These are phyloP conservation scores for Perognathus longimembris DNA, from an alignment of 2,113 vertebrate species.

Conservation along the genomic window DNA sequence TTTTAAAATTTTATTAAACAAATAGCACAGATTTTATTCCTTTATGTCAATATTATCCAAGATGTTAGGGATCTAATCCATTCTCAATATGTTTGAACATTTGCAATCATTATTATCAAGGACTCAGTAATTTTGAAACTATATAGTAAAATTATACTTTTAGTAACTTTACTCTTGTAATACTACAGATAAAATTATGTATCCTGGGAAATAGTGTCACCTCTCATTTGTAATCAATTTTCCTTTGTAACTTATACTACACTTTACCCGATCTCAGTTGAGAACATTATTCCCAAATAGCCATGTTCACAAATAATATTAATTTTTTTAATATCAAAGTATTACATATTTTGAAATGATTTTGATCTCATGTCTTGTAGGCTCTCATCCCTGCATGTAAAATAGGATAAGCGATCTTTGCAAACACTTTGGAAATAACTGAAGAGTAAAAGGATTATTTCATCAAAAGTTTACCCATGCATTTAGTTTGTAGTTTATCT, in stretches of 20 bases:
- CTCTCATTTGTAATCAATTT: neutral
- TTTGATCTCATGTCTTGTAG: neutral
- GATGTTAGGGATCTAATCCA: too few relatives aligned
- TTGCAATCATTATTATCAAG: too few relatives aligned
- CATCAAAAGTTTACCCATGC: too few relatives aligned
- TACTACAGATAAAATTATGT: neutral
- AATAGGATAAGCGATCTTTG: neutral
- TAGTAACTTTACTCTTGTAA: neutral
- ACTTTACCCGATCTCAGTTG: neutral
- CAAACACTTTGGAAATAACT: slow-evolving; percentile 10
- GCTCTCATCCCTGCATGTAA: neutral
- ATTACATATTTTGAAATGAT: neutral
- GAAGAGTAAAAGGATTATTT: neutral
- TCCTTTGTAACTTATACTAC: neutral
- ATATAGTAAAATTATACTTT: too few relatives aligned
- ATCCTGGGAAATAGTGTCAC: neutral
- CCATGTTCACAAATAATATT: neutral
- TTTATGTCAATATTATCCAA: too few relatives aligned
- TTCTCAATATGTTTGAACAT: too few relatives aligned
- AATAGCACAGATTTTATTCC: too few relatives aligned
- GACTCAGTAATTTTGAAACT: too few relatives aligned
- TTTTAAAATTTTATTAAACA: too few relatives aligned
- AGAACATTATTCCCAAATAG: neutral
- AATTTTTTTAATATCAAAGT: neutral
- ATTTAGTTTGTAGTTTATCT: too few relatives aligned